Conservation (phyloP, 2,797 vertebrate species). For the Helicolenus hilgendorfi region DNA sequence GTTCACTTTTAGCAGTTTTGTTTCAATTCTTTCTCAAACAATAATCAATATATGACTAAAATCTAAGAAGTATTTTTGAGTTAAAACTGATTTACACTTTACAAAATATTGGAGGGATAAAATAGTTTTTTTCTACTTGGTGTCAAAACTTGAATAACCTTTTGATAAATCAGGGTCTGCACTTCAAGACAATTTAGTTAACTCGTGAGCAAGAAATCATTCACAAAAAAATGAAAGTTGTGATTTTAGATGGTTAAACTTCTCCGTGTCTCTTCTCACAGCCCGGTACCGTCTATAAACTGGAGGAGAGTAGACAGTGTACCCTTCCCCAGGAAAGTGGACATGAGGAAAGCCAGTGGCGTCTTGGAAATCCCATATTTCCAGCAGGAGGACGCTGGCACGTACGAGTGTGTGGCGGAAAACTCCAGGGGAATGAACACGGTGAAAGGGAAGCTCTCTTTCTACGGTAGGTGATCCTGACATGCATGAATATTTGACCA, state of each 20-base stretch:
- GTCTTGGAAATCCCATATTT: constrained; percentile 98
- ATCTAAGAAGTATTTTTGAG: background rate
- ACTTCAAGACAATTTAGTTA: background rate
- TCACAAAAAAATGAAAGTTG: background rate
- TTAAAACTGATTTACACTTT: background rate
- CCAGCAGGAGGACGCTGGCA: constrained; percentile 96
- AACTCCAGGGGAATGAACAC: constrained; percentile 96
- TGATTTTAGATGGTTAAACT: background rate
- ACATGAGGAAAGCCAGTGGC: constrained; percentile 93
- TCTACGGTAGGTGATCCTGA: constrained; percentile 93
- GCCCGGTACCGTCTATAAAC: constrained; percentile 95
- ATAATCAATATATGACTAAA: background rate
- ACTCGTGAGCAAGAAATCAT: background rate
- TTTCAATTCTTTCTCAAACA: background rate
- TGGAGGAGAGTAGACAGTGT: constrained; percentile 94
- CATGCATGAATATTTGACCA: constrained; percentile 82
- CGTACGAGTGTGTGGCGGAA: constrained; percentile 96
- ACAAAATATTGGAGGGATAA: too few relatives aligned
- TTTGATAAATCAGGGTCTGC: background rate
- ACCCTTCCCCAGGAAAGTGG: constrained; percentile 94
- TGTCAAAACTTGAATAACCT: background rate
- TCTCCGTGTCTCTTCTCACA: constrained; percentile 62
- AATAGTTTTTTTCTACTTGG: background rate
- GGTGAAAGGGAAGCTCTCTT: constrained; percentile 95
- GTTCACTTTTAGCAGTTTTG: background rate